Percentiles rank a stretch among this genome's conserved stretches.
Conservation (phyloP, 2,797 vertebrate species). For the Antennarius maculatus region DNA sequence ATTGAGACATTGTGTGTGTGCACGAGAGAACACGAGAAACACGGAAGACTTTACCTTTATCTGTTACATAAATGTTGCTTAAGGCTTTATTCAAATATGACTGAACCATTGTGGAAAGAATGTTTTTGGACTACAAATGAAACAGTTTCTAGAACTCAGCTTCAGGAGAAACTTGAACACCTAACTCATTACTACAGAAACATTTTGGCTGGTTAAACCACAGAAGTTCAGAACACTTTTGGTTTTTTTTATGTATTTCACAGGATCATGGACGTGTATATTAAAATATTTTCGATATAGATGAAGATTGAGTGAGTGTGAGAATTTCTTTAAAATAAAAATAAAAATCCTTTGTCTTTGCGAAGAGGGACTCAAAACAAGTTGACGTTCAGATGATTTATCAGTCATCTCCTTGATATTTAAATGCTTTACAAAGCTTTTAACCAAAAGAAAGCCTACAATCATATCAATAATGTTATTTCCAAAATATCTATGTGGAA, state of each 20-base stretch:
- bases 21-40: background rate
- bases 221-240: background rate
- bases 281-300: no score
- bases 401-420: background rate
- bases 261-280: no score
- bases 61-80: background rate
- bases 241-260: no score
- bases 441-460: background rate
- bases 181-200: slow-evolving; percentile 17
- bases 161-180: background rate
- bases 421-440: background rate
- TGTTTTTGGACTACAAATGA: no score
- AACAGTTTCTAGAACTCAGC: no score
- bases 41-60: no score
- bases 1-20: slow-evolving; percentile 67
- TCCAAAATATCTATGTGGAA: background rate
- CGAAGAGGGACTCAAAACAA: no score
- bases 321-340: no score
- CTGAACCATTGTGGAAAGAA: background rate
- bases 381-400: no score
- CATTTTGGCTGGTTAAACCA: slow-evolving; percentile 29
- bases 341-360: no score
- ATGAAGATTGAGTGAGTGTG: no score
- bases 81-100: background rate
- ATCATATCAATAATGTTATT: background rate